Conservation (phyloP, 2,797 vertebrate genomes). For the Parauchenoglanis punctatus region DNA sequence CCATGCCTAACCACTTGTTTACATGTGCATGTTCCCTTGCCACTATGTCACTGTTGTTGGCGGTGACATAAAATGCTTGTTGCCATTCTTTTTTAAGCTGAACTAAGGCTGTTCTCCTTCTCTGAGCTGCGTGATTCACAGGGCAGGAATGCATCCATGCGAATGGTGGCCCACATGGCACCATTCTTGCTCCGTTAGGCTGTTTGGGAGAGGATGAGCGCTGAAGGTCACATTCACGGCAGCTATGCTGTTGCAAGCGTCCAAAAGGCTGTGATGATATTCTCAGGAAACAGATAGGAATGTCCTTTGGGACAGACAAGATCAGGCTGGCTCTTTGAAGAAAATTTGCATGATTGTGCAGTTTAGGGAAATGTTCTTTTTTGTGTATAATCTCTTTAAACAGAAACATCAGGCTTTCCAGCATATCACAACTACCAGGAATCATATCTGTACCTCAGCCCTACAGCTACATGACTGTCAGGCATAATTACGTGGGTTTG, state of each 20-base stretch:
- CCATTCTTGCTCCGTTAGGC: background rate
- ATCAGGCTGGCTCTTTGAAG: constrained; percentile 34
- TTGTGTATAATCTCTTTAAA: background rate
- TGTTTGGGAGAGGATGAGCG: background rate
- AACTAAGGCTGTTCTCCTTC: constrained; percentile 28
- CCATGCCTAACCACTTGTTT: constrained; percentile 8
- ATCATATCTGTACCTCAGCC: background rate
- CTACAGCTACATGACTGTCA: background rate
- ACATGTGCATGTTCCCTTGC: constrained; percentile 4
- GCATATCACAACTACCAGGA: background rate
- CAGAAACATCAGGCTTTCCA: constrained; percentile 6
- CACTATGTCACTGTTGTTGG: constrained; percentile 16
- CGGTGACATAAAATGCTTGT: constrained; percentile 21
- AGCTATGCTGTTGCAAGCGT: background rate
- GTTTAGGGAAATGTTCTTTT: constrained; percentile 44
- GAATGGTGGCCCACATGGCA: constrained; percentile 14
- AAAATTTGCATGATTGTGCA: constrained; percentile 49
- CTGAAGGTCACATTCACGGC: background rate
- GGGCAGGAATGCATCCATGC: constrained; percentile 38
- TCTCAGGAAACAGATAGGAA: constrained; percentile 51
- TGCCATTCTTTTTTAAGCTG: background rate
- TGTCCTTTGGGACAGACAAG: constrained; percentile 47
- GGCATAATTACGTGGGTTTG: background rate
- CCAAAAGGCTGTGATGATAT: constrained; percentile 42
- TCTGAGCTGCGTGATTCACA: constrained; percentile 33